Base-by-base conservation (phyloP, 2,113 vertebrate genomes). In the Eclectus roratus region DNA sequence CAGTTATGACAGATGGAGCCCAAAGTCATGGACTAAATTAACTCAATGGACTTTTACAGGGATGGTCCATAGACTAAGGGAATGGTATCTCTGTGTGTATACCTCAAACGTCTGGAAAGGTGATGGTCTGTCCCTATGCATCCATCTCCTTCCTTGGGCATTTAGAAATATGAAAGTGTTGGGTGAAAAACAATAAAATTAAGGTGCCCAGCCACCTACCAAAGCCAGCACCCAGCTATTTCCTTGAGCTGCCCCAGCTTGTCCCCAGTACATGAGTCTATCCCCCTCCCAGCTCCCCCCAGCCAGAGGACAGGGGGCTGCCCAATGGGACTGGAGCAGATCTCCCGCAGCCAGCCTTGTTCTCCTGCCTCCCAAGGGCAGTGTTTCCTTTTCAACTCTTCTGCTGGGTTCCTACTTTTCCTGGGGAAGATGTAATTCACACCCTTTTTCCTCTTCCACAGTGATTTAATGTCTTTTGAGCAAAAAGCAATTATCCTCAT, bases 401-500 rank as follows among this genome's bases (percentile, higher is more conserved):
- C 96, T 71, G 72, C 79, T 52, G 56, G 60, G 77, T 35, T 91
- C 69, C 95, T 79, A 23, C 14, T 79, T 94, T 80, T 85, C 77
- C 96, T 10, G 2, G 81, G 61, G 33, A 88, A 96, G 90, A 85
- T 35, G 88, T 71, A 90, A 95, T 92, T 96, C 91, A 87, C 74
- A 94, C 86, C 74, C 95, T 68, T 85, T 88, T 12, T 43, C 70
- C 95, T 83, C 92, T 94, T 96, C 96, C 23, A 0, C 0, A 3
- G 84, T 95, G 94, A 96, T 79, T 94, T 93, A 93, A 93, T 80
- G 71, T 73, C 84, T 95, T 97, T 85, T 77, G 94, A 97, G 95
- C 80, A 96, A 96, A 90, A 98, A 97, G 91, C 96, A 97, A 97
- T 96, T 95, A 95, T 85, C 85, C 61, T 50, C 88, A 4, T 93